phyloP scores from a whole-genome alignment of 2,888 invertebrate species.

The Brachypalpus laphriformis region DNA sequence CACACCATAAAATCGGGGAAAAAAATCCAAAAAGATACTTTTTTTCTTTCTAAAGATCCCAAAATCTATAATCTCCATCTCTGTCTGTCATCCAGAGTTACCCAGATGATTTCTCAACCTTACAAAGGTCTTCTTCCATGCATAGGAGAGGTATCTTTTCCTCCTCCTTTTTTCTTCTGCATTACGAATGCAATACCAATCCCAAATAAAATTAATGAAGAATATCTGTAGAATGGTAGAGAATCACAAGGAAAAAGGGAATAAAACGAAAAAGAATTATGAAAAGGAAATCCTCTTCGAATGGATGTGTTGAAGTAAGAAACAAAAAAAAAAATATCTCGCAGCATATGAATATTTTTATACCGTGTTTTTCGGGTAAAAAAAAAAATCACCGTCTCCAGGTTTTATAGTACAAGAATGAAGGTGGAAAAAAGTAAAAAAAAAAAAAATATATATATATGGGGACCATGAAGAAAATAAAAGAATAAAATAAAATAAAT shows the following conservation, averaged over 20 bases:
- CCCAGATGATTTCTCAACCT: constrained; percentile 51
- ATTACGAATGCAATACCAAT: constrained; percentile 58
- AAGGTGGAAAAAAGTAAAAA: constrained; percentile 58
- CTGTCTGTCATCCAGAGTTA: not conserved
- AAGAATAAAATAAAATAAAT: constrained; percentile 74
- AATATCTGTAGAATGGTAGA: constrained; percentile 34
- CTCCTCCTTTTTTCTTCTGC: constrained; percentile 11
- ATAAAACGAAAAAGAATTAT: constrained; percentile 45
- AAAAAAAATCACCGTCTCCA: constrained; percentile 76
- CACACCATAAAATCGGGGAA: not conserved
- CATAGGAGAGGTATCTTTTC: constrained; percentile 25
- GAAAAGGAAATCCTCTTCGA: constrained; percentile 68
- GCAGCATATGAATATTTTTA: constrained; percentile 71
- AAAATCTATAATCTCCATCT: not conserved
- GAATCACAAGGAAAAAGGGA: constrained; percentile 18
- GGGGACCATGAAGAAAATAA: constrained; percentile 38
- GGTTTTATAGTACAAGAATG: constrained; percentile 73
- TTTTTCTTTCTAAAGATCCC: no score
- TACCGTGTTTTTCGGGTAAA: constrained; percentile 51
- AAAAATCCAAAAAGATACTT: not conserved
- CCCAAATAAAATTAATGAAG: constrained; percentile 25
- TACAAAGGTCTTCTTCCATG: constrained; percentile 49
- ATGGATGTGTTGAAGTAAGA: constrained; percentile 31
- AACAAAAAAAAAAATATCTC: constrained; percentile 48
- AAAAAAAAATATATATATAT: constrained; percentile 67